These are phyloP conservation scores for Chalcosyrphus nemorum DNA, from an alignment of 2,888 invertebrate species.

Conservation along the genomic window DNA sequence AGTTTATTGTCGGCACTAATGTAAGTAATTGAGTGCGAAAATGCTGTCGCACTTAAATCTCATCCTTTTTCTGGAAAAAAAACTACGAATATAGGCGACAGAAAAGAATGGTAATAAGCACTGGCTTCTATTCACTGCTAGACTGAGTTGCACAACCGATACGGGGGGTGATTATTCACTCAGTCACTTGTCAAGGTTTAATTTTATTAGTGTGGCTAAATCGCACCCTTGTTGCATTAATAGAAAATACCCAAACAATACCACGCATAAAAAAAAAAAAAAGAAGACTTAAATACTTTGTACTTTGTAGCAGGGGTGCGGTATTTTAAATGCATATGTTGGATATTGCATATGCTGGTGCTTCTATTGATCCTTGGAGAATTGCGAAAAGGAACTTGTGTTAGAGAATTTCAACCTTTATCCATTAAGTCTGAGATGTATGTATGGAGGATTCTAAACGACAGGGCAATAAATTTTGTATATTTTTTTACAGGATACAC, in stretches of 20 bases:
- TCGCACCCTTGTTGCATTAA: slow-evolving; percentile 64
- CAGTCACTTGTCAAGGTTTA: slow-evolving; percentile 61
- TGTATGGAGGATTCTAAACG: neutral
- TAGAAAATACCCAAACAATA: slow-evolving; percentile 1
- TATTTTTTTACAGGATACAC: too few relatives aligned
- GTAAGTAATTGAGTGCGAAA: slow-evolving; percentile 83
- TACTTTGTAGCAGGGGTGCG: slow-evolving; percentile 41
- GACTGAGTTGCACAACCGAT: neutral
- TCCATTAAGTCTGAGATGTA: neutral
- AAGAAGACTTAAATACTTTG: slow-evolving; percentile 49
- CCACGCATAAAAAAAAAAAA: slow-evolving; percentile 8
- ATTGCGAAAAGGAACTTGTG: slow-evolving; percentile 16
- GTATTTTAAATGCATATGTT: slow-evolving; percentile 58
- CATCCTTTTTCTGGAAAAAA: slow-evolving; percentile 43
- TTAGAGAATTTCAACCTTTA: slow-evolving; percentile 11
- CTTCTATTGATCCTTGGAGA: slow-evolving; percentile 62
- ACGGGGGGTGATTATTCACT: slow-evolving; percentile 66
- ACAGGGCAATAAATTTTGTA: neutral
- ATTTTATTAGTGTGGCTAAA: slow-evolving; percentile 71
- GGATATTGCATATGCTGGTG: slow-evolving; percentile 49
- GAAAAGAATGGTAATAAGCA: slow-evolving; percentile 64
- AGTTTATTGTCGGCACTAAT: slow-evolving; percentile 80
- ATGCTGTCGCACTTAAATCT: slow-evolving; percentile 78
- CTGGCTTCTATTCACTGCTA: slow-evolving; percentile 36
- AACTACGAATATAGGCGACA: slow-evolving; percentile 10